phyloP scores from a whole-genome alignment of 2,797 vertebrate species.

The Cuculus canorus region DNA sequence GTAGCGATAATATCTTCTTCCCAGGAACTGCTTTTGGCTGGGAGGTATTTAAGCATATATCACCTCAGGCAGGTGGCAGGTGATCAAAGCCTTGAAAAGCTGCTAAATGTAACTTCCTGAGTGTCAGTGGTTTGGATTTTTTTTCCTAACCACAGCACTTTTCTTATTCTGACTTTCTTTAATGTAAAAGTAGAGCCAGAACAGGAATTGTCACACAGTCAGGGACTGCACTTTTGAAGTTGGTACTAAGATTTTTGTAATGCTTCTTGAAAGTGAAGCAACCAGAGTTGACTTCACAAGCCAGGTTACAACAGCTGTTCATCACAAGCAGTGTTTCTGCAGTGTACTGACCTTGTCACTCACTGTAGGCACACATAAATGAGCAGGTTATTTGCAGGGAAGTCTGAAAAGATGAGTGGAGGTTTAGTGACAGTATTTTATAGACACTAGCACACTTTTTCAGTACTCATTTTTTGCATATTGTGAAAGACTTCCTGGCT shows the following conservation, averaged over 20 bases:
- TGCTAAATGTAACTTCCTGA: conserved; percentile 54
- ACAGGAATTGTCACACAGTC: background rate
- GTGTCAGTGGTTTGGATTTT: conserved; percentile 1
- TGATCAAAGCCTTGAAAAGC: conserved; percentile 61
- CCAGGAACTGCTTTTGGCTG: conserved; percentile 37
- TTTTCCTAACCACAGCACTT: background rate
- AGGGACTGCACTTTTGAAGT: background rate
- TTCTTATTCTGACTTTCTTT: conserved; percentile 32
- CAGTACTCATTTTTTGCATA: background rate
- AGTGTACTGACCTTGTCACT: background rate
- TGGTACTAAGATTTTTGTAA: conserved; percentile 1
- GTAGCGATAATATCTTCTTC: conserved; percentile 4
- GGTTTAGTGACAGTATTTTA: background rate
- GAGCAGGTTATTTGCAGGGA: background rate
- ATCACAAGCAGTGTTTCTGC: background rate
- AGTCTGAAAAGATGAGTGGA: background rate
- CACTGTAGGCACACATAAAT: background rate
- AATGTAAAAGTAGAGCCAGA: conserved; percentile 14
- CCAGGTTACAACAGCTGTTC: background rate
- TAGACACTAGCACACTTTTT: background rate
- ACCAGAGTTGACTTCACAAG: background rate
- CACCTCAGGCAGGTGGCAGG: conserved; percentile 43
- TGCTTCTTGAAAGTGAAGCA: background rate
- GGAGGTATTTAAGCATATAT: conserved; percentile 25
- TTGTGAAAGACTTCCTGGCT: background rate